Base-by-base conservation (phyloP, 1,140 invertebrate species). In the Sitophilus oryzae region DNA sequence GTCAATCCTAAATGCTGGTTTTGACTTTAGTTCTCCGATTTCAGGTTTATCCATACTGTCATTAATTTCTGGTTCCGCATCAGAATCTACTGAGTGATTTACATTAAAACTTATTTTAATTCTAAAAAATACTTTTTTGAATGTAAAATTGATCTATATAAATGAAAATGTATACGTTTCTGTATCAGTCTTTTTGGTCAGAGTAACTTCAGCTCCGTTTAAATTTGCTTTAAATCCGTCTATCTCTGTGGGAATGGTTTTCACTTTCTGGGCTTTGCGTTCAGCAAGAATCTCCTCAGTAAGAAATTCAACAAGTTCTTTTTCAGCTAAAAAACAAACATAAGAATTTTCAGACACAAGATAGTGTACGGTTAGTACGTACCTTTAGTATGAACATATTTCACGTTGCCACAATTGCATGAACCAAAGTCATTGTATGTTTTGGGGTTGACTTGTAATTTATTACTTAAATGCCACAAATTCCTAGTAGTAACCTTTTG, bases 281-380 rank as follows among this genome's bases (percentile, higher is more conserved):
- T 95, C 92, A 0, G 88, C 85, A 44, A 86, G 76, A 55, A 95
- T 93, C 76, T 95, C 92, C 71, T 94, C 89, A 3, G 83, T 83
- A 0, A 95, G 71, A 67, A 93, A 94, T 68, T 91, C 85, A 0
- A 89, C 82, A 23, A 95, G 73, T 68, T 93, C 91, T 59, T 85
- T 80, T 71, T 93, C 91, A 64, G 85, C 90, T 92, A 57, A 40
- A 70, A 68, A 11, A 8, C 11, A 47, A 50, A 52, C 25, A 0
- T 38, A 49, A 49, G 23, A 2, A 14, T n/a, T 19, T 34, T 30
- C 4, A 18, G 19, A 3, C 2, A 43, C 19, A 43, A 18, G 16
- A 2, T 11, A 44, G 16, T 18, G 10, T 19, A n/a, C n/a, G n/a
- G n/a, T n/a, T n/a, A n/a, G n/a, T n/a, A n/a, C n/a, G 63, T 77